phyloP scores from a whole-genome alignment of 2,113 vertebrate genomes.

The Tonatia bakeri region DNA sequence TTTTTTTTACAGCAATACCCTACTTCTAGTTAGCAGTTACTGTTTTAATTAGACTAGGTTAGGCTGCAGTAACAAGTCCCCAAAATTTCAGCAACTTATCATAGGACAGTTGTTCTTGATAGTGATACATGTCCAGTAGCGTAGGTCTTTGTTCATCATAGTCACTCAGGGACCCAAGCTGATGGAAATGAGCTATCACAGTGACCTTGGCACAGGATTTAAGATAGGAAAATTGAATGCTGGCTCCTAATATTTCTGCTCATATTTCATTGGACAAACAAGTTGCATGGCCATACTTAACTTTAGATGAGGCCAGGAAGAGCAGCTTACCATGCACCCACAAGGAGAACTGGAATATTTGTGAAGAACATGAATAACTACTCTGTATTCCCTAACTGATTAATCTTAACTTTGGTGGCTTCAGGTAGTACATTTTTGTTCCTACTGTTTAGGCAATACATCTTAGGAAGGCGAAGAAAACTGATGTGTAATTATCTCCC shows the following conservation, averaged over 20 bases:
- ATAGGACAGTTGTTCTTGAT: neutral
- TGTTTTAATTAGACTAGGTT: constrained; percentile 29
- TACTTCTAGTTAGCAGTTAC: constrained; percentile 1
- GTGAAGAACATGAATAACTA: constrained; percentile 13
- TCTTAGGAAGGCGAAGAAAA: constrained; percentile 22
- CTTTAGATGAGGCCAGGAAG: neutral
- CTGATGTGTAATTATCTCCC: neutral
- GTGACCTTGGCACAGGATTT: neutral
- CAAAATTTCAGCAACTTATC: neutral
- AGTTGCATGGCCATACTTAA: neutral
- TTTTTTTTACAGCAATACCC: neutral
- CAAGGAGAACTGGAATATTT: constrained; percentile 15
- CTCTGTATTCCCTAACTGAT: neutral
- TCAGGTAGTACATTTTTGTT: constrained; percentile 8
- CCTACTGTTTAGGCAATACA: neutral
- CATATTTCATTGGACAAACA: neutral
- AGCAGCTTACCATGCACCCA: neutral
- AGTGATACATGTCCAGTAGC: neutral
- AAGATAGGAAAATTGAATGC: neutral
- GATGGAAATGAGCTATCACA: neutral
- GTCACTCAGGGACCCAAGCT: neutral
- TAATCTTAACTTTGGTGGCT: constrained; percentile 17
- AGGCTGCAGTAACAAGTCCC: neutral
- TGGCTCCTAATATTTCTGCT: neutral
- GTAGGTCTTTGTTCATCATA: neutral